Conservation (phyloP, 2,888 invertebrate species). For the Chaetogeoica ovagalla region DNA sequence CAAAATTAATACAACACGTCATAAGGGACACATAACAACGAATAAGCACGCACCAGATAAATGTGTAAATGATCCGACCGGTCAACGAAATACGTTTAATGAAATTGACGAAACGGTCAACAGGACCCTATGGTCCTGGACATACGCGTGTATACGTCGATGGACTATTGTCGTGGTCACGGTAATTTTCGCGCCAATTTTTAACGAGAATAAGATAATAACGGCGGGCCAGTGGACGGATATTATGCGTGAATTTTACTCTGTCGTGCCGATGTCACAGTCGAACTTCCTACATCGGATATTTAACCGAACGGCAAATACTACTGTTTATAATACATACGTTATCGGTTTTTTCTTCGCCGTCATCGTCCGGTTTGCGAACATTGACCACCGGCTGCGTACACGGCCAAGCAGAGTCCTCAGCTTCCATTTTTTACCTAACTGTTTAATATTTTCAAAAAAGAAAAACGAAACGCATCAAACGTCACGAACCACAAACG, state of each 20-base stretch:
- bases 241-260: too few relatives aligned
- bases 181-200: too few relatives aligned
- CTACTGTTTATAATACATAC: neutral
- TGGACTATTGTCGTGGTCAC: too few relatives aligned
- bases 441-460: too few relatives aligned
- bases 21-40: neutral
- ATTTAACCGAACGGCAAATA: neutral
- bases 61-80: neutral
- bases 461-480: too few relatives aligned
- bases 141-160: neutral
- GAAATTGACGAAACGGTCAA: neutral
- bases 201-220: too few relatives aligned
- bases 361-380: neutral
- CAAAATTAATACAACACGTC: neutral
- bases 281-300: neutral
- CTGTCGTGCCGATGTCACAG: too few relatives aligned
- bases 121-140: neutral
- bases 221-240: too few relatives aligned
- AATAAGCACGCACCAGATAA: neutral
- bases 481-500: too few relatives aligned
- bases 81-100: neutral
- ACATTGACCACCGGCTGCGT: conserved; percentile 11
- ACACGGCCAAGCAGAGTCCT: conserved; percentile 13
- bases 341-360: neutral
- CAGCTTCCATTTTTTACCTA: conserved; percentile 14